These are phyloP conservation scores for Psilopogon haemacephalus DNA, from an alignment of 2,113 vertebrate species.

Conservation along the genomic window DNA sequence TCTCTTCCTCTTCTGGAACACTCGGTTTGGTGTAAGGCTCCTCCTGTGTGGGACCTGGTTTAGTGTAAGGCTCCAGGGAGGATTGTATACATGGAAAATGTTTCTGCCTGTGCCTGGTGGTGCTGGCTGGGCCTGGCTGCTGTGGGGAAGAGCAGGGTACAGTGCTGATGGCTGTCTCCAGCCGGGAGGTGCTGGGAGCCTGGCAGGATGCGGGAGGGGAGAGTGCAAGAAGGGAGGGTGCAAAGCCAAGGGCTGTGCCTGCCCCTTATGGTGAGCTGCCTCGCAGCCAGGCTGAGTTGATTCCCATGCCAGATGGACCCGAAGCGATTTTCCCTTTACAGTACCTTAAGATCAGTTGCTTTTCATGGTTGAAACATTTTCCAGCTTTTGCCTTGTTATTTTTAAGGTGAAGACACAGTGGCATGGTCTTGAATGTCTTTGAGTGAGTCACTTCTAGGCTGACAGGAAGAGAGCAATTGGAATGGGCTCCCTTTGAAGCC, in stretches of 20 bases:
- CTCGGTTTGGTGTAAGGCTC: background rate
- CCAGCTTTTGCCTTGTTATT: background rate
- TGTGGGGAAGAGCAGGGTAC: background rate
- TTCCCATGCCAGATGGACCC: background rate
- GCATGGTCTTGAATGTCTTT: background rate
- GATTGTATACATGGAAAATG: fast-evolving
- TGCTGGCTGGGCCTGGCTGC: background rate
- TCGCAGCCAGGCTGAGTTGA: background rate
- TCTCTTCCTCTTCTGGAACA: background rate
- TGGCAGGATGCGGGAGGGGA: background rate
- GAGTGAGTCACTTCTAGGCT: background rate
- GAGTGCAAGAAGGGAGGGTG: background rate
- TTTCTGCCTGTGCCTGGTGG: background rate
- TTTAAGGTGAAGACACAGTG: background rate
- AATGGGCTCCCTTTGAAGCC: constrained; percentile 16
- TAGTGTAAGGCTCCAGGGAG: background rate
- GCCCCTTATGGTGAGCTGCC: fast-evolving
- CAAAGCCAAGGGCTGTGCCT: background rate
- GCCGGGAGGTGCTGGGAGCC: background rate
- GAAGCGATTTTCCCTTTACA: constrained; percentile 8
- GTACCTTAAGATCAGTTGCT: background rate
- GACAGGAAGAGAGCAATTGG: constrained; percentile 23
- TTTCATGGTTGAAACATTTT: constrained; percentile 22
- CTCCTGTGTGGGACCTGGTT: background rate
- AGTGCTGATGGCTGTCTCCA: background rate